Evolutionary conservation across 2,797 vertebrate species (phyloP), one percentile per base, ranked within the genome.

Genomic region (Smutsia temminckii): DNA sequence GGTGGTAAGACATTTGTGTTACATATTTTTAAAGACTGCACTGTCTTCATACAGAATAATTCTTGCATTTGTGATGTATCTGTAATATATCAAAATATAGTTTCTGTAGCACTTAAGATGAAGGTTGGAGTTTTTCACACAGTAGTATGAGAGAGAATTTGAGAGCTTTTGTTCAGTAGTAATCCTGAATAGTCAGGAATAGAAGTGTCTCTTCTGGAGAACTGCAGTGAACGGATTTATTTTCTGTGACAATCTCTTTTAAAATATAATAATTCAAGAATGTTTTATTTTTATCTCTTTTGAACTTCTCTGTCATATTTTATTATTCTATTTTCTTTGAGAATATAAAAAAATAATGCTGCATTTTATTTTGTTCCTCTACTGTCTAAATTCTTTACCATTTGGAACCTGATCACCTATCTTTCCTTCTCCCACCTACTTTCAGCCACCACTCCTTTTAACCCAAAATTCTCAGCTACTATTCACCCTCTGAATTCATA

Each of bases 1-100:
- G 95, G 98, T 99, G 99, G 99, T 99, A 98, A 98, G 98, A 95
- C 55, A 53, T 95, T 55, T 93, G 37, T 42, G 25, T 84, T 89
- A 8, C 29, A 49, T 69, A 78, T 96, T 91, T 91, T 85, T 29
- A 57, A 85, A 93, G 69, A 53, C 68, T 71, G 4, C 27, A 1
- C 81, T 92, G 21, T 96, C 34, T 91, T 69, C 66, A 74, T 95
- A 75, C 40, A 83, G 57, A 91, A n/a, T 72, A 88, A 37, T 93
- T 90, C 49, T 85, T 95, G 16, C 29, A 86, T 89, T 87, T 91
- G 49, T 71, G 85, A 69, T 75, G n/a, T 71, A 49, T 85, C 57
- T 89, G 42, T 55, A 91, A 57, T 79, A 21, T 78, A 83, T 93
- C 37, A 95, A 69, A 95, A 80, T 92, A 63, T 20, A 16, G 25